A percentile compares a stretch with the other conserved stretches of the same genome.
These are phyloP conservation scores for Turdus rufiventris DNA, from an alignment of 2,113 vertebrate species.

Conservation along the genomic window DNA sequence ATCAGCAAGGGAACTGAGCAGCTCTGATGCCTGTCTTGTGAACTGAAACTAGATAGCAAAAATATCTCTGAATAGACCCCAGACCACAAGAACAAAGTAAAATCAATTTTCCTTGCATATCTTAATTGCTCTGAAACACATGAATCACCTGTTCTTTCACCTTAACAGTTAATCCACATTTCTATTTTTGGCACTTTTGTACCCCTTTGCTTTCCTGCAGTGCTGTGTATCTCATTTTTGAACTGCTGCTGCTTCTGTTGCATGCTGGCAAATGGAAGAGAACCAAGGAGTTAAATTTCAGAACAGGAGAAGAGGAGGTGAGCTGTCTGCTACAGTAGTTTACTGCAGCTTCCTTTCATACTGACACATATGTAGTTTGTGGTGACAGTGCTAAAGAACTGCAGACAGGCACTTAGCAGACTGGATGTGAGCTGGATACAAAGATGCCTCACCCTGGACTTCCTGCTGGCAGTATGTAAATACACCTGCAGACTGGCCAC, in stretches of 20 bases:
- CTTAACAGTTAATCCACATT: slow-evolving; percentile 24
- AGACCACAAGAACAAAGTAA: neutral
- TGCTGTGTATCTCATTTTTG: neutral
- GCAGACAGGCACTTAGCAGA: slow-evolving; percentile 75
- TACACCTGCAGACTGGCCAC: slow-evolving; percentile 77
- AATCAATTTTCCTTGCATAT: neutral
- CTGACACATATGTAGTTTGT: slow-evolving; percentile 74
- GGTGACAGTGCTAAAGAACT: slow-evolving; percentile 70
- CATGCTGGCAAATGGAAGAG: slow-evolving; percentile 31
- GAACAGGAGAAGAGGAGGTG: slow-evolving; percentile 65
- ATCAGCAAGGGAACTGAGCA: slow-evolving; percentile 20
- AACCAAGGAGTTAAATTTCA: slow-evolving; percentile 65
- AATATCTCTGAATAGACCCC: neutral
- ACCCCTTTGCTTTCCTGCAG: slow-evolving; percentile 32
- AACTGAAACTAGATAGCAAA: slow-evolving; percentile 18
- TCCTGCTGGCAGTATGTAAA: slow-evolving; percentile 80
- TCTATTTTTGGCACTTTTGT: slow-evolving; percentile 49
- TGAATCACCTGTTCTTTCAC: slow-evolving; percentile 52
- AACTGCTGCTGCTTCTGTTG: slow-evolving; percentile 23
- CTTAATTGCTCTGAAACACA: neutral
- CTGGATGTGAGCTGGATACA: slow-evolving; percentile 72
- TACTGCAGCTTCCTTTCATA: slow-evolving; percentile 70
- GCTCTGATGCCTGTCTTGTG: neutral
- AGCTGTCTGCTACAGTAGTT: slow-evolving; percentile 61
- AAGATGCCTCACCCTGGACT: slow-evolving; percentile 72